Base-by-base conservation (phyloP, 1,140 invertebrate genomes). In the Heliconius eleuchia region DNA sequence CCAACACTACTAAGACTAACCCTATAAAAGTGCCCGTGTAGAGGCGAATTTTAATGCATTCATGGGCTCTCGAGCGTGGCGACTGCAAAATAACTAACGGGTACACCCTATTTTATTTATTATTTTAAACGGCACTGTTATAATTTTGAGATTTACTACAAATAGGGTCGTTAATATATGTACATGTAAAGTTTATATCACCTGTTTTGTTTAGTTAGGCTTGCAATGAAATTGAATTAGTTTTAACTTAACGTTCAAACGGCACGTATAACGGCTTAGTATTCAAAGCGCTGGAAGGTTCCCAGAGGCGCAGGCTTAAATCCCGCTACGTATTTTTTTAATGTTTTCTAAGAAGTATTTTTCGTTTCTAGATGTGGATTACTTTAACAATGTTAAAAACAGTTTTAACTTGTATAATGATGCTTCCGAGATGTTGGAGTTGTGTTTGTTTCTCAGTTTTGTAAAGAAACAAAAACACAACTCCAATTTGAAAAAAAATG, bases 1-100 rank as follows among this genome's bases (percentile, higher is more conserved):
- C 60, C 39, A 75, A 27, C 52, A 55, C 74, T 57, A 75, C 13
- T 23, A 66, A 66, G 11, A 77, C 70, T 80, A 90, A 91, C 90
- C 90, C 90, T 91, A 91, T 89, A 81, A 83, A 72, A 34, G 84
- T 78, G 76, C 80, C 79, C 84, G 84, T 85, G 84, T 86, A 87
- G 79, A 86, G 82, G 85, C 85, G 86, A 85, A 90, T 86, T 89
- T 84, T 92, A 94, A 92, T 89, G 86, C 90, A 93, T 94, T 94
- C 91, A 94, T 94, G 88, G 84, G 80, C 91, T 92, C 91, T 94
- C 91, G 80, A 93, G 90, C 92, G 90, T 91, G 87, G 84, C 90
- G 88, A 92, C 92, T 83, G 84, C 91, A 88, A 88, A 92, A 91
- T 92, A 94, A 92, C 91, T 42, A 72, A 72, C 71, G 37, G 76